Evolutionary conservation across 1,140 invertebrate genomes (phyloP).

Genomic region (Brachionus rotundiformis): DNA sequence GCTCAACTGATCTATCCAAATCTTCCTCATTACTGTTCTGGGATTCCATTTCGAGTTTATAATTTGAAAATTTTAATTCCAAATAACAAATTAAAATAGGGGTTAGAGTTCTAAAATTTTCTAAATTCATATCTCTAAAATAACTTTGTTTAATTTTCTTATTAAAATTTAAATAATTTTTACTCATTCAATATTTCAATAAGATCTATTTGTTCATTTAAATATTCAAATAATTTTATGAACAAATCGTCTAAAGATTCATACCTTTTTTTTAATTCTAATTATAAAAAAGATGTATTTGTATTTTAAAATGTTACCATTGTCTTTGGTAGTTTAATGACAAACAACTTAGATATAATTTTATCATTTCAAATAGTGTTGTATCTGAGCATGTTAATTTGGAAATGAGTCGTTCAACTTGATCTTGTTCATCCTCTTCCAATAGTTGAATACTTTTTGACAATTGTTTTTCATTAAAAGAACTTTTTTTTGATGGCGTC

Average conservation of each 20-base stretch:
- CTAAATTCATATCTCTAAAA: neutral
- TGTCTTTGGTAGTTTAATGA: slow-evolving; percentile 18
- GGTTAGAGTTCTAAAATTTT: neutral
- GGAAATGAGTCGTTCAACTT: neutral
- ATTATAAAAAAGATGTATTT: neutral
- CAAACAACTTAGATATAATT: neutral
- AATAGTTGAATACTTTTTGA: neutral
- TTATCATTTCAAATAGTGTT: slow-evolving; percentile 7
- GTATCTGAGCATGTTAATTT: neutral
- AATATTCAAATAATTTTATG: neutral
- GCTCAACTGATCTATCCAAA: slow-evolving; percentile 6
- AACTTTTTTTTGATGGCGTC: slow-evolving; percentile 13
- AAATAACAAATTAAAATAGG: neutral
- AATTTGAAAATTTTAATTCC: slow-evolving; percentile 33
- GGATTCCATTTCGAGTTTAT: slow-evolving; percentile 28
- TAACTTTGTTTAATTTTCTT: neutral
- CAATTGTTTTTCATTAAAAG: neutral
- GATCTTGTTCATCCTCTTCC: neutral
- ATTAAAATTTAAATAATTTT: neutral
- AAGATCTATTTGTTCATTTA: neutral
- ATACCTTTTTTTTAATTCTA: slow-evolving; percentile 30
- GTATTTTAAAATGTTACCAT: slow-evolving; percentile 5
- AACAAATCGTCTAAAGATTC: slow-evolving; percentile 7
- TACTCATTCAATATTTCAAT: neutral
- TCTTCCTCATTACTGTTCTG: slow-evolving; percentile 10